These are phyloP conservation scores for Rhincodon typus DNA, from an alignment of 2,797 vertebrate species.

Conservation along the genomic window DNA sequence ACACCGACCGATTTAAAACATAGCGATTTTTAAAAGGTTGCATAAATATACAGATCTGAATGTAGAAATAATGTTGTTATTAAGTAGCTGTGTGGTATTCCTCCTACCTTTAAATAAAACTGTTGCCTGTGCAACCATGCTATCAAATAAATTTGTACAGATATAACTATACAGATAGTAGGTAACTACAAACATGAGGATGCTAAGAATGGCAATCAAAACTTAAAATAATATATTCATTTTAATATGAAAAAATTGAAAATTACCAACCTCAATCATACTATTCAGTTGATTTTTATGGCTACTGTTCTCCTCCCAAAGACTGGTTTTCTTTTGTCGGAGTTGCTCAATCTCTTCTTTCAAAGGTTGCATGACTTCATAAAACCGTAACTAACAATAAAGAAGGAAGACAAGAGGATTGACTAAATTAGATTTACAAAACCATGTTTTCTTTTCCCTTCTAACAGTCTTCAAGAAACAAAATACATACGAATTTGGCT, in stretches of 20 bases:
- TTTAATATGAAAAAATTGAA: background rate
- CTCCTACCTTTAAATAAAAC: background rate
- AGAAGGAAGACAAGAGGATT: background rate
- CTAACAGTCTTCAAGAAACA: background rate
- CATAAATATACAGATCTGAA: background rate
- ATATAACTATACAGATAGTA: background rate
- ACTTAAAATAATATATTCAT: background rate
- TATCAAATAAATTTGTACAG: background rate
- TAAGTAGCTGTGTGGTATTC: background rate
- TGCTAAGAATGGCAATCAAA: too few species aligned
- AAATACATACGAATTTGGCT: too few species aligned
- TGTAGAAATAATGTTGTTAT: background rate
- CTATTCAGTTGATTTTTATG: conserved; percentile 70
- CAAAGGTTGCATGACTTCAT: conserved; percentile 74
- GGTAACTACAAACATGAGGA: background rate
- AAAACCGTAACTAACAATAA: conserved; percentile 65
- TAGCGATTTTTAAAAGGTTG: background rate
- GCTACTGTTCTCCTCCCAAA: conserved; percentile 69
- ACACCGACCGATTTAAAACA: background rate
- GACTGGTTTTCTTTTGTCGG: conserved; percentile 60
- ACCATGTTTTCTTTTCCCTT: background rate
- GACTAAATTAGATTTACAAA: background rate
- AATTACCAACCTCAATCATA: conserved; percentile 73
- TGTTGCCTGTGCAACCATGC: background rate
- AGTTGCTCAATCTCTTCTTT: conserved; percentile 69